Evolutionary conservation across 2,797 vertebrate genomes (phyloP), one percentile per base, ranked within the genome.

Genomic region (Epinephelus awoara): DNA sequence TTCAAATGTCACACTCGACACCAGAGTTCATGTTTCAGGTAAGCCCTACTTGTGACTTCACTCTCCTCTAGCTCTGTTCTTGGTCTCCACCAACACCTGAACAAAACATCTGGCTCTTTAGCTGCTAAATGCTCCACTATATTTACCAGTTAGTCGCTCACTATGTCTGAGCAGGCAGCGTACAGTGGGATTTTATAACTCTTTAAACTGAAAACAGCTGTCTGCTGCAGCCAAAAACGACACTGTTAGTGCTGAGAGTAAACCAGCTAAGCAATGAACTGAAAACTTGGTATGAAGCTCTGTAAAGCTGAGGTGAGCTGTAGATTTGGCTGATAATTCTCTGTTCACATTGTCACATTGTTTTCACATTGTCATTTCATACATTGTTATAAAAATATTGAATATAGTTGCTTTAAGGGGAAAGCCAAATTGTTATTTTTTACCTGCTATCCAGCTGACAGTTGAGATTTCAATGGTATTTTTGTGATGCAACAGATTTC

Each of bases 1-100:
- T 51, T 71, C 19, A 73, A 74, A 80, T 23, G 34, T 87, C 59
- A 67, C 19, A 10, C 47, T 69, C 14, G 19, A 73, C 56, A 54
- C 50, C 40, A 69, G 58, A 78, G 27, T 14, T 77, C n/a, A 68
- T 66, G 56, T 75, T 71, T 80, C 61, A 58, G 65, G 29, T 67
- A 18, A 73, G 47, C 65, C 40, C 47, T 29, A 58, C 63, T 79
- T 66, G 11, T 81, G 65, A 84, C 70, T 10, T 82, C 27, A n/a
- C 44, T 49, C 47, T 69, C 23, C 52, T 61, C 69, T 59, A 42
- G 72, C 68, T 69, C 72, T 18, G 56, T 58, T 23, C 75, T 71
- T 34, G 67, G 42, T 72, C 67, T 62, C 50, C 25, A 44, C 42
- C 67, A 10, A 14, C 18, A 59, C 8, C 23, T 23, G 27, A 63